Conservation (phyloP, 2,888 invertebrate genomes). For the Drosophila phalerata region DNA sequence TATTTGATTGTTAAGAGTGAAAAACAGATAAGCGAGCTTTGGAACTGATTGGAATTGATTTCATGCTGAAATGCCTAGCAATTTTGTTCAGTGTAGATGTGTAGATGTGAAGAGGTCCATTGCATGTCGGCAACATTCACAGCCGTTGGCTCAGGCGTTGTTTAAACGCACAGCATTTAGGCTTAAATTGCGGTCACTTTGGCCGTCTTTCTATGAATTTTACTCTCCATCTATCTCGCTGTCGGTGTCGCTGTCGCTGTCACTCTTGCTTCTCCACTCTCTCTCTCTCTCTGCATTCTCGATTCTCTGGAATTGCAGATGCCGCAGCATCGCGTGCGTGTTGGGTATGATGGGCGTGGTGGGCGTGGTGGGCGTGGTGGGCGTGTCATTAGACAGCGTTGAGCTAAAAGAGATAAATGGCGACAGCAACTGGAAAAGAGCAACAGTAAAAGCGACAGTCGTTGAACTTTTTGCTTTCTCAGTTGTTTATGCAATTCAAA, state of each 20-base stretch:
- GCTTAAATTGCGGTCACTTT: constrained; percentile 76
- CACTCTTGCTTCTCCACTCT: background rate
- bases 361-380: constrained; percentile 52
- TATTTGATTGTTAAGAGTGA: no score
- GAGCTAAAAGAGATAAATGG: constrained; percentile 79
- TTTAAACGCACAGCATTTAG: constrained; percentile 77
- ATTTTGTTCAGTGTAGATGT: background rate
- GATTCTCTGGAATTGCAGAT: constrained; percentile 37
- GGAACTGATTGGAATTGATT: no score
- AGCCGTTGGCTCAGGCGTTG: constrained; percentile 60
- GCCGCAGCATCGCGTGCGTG: constrained; percentile 29
- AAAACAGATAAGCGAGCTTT: no score
- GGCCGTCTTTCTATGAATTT: constrained; percentile 71
- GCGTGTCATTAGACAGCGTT: constrained; percentile 76
- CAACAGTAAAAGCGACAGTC: constrained; percentile 53
- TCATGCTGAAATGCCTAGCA: no score
- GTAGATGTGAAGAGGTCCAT: constrained; percentile 31
- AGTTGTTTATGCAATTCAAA: constrained; percentile 80
- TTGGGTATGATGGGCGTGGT: constrained; percentile 24
- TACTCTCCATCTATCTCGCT: constrained; percentile 29
- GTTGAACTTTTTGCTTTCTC: constrained; percentile 78
- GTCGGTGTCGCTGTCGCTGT: background rate
- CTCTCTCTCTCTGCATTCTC: no score
- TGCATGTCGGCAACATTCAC: constrained; percentile 65
- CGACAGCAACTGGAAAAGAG: constrained; percentile 40